A percentile compares a stretch with the other conserved stretches of the same genome.
Evolutionary conservation across 2,797 vertebrate species (phyloP).

Genomic region (Muscicapa striata): DNA sequence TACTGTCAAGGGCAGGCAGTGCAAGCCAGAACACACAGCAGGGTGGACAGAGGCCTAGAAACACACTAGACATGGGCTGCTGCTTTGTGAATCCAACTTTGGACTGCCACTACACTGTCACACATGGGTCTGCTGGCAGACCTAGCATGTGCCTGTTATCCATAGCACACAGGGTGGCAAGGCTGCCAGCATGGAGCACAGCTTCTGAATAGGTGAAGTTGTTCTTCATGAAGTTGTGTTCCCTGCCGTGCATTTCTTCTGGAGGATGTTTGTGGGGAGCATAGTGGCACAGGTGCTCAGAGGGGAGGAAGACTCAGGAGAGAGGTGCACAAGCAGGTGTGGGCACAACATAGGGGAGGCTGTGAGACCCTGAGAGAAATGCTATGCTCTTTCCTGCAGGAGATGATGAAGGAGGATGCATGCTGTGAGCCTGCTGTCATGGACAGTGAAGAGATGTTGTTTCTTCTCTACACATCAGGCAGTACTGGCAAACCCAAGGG

Average conservation of each 20-base stretch:
- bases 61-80: background rate
- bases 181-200: background rate
- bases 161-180: background rate
- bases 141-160: background rate
- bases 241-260: background rate
- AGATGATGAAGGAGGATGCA: slow-evolving; percentile 64
- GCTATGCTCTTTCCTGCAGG: slow-evolving; percentile 35
- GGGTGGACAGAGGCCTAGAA: background rate
- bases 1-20: background rate
- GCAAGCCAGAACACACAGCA: background rate
- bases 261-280: background rate
- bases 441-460: slow-evolving; percentile 78
- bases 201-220: background rate
- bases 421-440: slow-evolving; percentile 84
- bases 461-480: slow-evolving; percentile 74
- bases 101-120: background rate
- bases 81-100: background rate
- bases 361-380: background rate
- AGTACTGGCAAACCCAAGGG: slow-evolving; percentile 77
- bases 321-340: background rate
- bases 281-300: background rate
- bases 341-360: background rate
- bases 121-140: fast-evolving
- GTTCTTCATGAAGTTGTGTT: background rate
- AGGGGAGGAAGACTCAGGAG: background rate